Percentiles rank a stretch among this genome's conserved stretches.
These are phyloP conservation scores for Stegana nigrithorax DNA, from an alignment of 2,888 invertebrate genomes.

Conservation along the genomic window DNA sequence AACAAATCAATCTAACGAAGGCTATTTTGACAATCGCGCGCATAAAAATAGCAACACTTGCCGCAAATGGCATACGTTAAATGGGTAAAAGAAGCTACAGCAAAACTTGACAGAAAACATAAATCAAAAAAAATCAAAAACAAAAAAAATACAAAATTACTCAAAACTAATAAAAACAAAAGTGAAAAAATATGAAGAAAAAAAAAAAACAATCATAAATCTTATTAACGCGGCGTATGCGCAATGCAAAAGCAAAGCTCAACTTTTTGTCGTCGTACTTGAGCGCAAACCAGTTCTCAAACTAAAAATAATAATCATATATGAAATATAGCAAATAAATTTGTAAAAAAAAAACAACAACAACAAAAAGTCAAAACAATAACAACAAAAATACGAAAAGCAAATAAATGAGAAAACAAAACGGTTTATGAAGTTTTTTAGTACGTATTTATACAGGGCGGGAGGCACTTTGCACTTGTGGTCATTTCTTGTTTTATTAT, in stretches of 20 bases:
- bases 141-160: constrained; percentile 52
- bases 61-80: constrained; percentile 16
- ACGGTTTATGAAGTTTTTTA: background rate
- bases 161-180: constrained; percentile 54
- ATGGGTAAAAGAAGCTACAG: background rate
- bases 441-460: too few species aligned
- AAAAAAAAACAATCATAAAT: constrained; percentile 14
- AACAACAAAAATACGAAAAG: constrained; percentile 23
- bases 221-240: constrained; percentile 8
- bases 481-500: background rate
- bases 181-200: constrained; percentile 17
- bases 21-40: constrained; percentile 4
- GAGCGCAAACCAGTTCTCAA: constrained; percentile 50
- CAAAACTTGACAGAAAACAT: constrained; percentile 1
- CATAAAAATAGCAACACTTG: constrained; percentile 14
- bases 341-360: constrained; percentile 33
- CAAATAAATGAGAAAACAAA: background rate
- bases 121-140: constrained; percentile 35
- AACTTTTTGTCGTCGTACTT: constrained; percentile 46
- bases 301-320: too few species aligned
- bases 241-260: constrained; percentile 43
- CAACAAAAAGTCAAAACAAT: constrained; percentile 29
- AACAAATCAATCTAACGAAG: constrained; percentile 20
- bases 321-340: too few species aligned
- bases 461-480: constrained; percentile 5